A percentile compares a stretch with the other conserved stretches of the same genome.
Conservation (phyloP, 1,140 invertebrate species). For the Platorchestia sp. region DNA sequence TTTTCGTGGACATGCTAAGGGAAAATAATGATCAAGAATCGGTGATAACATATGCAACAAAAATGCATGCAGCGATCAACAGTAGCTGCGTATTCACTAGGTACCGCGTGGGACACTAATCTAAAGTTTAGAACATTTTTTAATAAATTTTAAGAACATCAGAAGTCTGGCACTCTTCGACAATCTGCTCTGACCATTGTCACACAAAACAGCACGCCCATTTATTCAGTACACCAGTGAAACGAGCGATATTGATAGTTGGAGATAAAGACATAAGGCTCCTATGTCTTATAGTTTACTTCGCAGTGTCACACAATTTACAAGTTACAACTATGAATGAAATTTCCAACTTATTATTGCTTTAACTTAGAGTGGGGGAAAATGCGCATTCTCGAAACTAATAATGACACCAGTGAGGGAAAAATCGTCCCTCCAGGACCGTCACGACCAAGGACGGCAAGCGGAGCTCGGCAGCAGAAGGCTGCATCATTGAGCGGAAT, state of each 20-base stretch:
- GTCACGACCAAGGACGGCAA: background rate
- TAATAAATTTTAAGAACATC: background rate
- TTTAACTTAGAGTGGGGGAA: background rate
- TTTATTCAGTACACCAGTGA: background rate
- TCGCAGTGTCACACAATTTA: no score
- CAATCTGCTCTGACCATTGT: background rate
- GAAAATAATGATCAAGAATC: background rate
- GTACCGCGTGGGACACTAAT: no score
- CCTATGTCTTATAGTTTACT: no score
- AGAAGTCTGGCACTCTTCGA: background rate
- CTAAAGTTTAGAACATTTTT: background rate
- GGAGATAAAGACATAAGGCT: background rate
- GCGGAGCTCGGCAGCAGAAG: background rate
- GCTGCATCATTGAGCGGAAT: background rate
- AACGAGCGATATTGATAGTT: background rate
- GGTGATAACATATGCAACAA: background rate
- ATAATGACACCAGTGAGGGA: background rate
- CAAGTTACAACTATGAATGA: no score
- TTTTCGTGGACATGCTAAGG: background rate
- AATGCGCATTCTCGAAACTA: no score
- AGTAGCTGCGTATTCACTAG: background rate
- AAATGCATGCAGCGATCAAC: background rate
- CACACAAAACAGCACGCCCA: background rate
- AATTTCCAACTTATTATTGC: no score
- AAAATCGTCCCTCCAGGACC: background rate